A percentile compares a stretch with the other conserved stretches of the same genome.
Conservation (phyloP, 1,140 invertebrate genomes). For the Calephelis virginiensis region DNA sequence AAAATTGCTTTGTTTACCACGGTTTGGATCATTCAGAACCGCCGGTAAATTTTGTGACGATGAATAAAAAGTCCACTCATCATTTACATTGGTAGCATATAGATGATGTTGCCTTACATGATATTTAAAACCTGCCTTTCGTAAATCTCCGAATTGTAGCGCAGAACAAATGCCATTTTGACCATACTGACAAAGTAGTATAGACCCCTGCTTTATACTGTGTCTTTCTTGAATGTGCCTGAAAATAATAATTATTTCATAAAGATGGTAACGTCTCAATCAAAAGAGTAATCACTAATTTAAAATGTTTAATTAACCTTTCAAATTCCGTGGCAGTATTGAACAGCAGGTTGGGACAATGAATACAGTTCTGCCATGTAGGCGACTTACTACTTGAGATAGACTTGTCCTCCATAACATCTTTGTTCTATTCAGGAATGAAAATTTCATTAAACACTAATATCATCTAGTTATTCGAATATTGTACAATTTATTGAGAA, state of each 20-base stretch:
- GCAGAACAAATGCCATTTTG: slow-evolving; percentile 92
- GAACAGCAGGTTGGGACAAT: slow-evolving; percentile 79
- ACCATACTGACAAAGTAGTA: slow-evolving; percentile 93
- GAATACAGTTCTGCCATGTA: slow-evolving; percentile 78
- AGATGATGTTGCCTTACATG: slow-evolving; percentile 91
- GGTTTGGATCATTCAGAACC: slow-evolving; percentile 96
- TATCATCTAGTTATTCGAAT: slow-evolving; percentile 16
- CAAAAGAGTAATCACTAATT: slow-evolving; percentile 12
- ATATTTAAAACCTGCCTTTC: slow-evolving; percentile 92
- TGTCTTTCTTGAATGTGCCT: slow-evolving; percentile 91
- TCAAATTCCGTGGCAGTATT: slow-evolving; percentile 76
- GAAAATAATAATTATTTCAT: slow-evolving; percentile 34
- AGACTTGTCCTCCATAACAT: slow-evolving; percentile 73
- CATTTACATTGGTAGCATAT: slow-evolving; percentile 78
- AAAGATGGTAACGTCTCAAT: slow-evolving; percentile 14
- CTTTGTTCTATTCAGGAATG: slow-evolving; percentile 43
- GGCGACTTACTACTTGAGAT: slow-evolving; percentile 52
- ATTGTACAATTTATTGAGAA: slow-evolving; percentile 6
- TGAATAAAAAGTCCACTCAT: slow-evolving; percentile 88
- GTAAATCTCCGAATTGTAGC: slow-evolving; percentile 92
- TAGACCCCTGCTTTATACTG: slow-evolving; percentile 92
- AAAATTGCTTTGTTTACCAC: slow-evolving; percentile 93
- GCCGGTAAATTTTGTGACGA: slow-evolving; percentile 97
- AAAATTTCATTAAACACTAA: slow-evolving; percentile 35
- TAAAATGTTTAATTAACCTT: slow-evolving; percentile 61